Evolutionary conservation across 2,888 invertebrate genomes (phyloP), one percentile per base, ranked within the genome.

Genomic region (Drosophila paramelanica): DNA sequence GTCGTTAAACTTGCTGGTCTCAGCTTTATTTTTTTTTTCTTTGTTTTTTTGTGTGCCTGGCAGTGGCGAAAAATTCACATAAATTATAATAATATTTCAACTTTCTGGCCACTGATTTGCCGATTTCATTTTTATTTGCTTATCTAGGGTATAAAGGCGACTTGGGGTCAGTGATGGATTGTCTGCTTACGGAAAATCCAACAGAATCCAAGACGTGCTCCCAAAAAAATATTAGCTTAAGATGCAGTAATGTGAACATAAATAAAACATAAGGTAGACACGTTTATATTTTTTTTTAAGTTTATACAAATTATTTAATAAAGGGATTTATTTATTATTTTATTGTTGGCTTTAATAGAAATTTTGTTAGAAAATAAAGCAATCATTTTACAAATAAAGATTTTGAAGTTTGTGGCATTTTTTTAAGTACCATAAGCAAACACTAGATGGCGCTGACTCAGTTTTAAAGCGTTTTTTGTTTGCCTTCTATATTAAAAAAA

Each of bases 21-120:
- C 45, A 64, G 75, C 72, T 23, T 23, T 20, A 42, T 52, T 66
- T 75, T 49, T 47, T 60, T 53, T 38, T 27, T 23, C 4, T 20
- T 45, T 52, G 61, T 75, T 49, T 47, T 60, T 53, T 38, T 27
- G 17, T 49, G 25, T 58, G 45, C 36, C 58, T 27, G 39, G 11
- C 8, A 51, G 23, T 57, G 60, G 41, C 51, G 25, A 42, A 67
- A 73, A 78, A 67, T 81, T 64, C 66, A 61, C 70, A 82, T 85
- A 75, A 87, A 88, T 79, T 85, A 71, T 71, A 68, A 64, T 75
- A 70, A 58, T 70, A 71, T 55, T 71, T 64, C 55, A 49, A 62
- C 49, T 71, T 73, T 78, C 5, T 56, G 52, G 38, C 46, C 41
- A 58, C 56, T 50, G 49, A 59, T 67, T 61, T 45, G 13, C 2